These are phyloP conservation scores for Ictidomys tridecemlineatus DNA, from an alignment of 2,113 vertebrate genomes.

Conservation along the genomic window DNA sequence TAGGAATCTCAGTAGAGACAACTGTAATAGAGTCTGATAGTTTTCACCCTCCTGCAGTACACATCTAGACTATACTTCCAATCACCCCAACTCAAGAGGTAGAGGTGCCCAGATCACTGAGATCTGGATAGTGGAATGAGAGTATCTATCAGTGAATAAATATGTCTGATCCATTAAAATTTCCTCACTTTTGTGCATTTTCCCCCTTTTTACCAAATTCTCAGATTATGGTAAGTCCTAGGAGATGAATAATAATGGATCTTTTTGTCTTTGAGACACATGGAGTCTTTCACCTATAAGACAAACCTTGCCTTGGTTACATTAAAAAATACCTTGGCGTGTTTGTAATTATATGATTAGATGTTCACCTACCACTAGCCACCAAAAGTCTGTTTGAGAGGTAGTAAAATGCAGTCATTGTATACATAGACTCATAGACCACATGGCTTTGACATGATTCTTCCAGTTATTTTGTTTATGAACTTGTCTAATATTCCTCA, in stretches of 20 bases:
- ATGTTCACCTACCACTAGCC: neutral
- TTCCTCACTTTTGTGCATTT: neutral
- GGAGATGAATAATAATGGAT: neutral
- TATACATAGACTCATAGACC: neutral
- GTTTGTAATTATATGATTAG: neutral
- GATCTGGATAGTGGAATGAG: neutral
- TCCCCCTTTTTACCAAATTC: neutral
- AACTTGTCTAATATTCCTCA: neutral
- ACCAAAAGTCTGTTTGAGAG: neutral
- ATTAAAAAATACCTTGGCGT: neutral
- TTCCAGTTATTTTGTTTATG: too few relatives aligned
- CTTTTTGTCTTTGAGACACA: neutral
- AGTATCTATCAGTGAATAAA: too few relatives aligned
- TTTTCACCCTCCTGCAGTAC: neutral
- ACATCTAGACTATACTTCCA: neutral
- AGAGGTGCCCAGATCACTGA: neutral
- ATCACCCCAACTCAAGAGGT: neutral
- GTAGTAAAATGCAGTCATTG: neutral
- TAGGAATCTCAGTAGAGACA: neutral
- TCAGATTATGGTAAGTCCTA: neutral
- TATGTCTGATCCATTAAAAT: neutral
- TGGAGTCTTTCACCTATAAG: neutral
- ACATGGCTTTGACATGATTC: too few relatives aligned
- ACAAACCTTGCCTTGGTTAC: neutral
- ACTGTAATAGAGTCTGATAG: neutral